Conservation (phyloP, 2,797 vertebrate genomes). For the Xyrichtys novacula region DNA sequence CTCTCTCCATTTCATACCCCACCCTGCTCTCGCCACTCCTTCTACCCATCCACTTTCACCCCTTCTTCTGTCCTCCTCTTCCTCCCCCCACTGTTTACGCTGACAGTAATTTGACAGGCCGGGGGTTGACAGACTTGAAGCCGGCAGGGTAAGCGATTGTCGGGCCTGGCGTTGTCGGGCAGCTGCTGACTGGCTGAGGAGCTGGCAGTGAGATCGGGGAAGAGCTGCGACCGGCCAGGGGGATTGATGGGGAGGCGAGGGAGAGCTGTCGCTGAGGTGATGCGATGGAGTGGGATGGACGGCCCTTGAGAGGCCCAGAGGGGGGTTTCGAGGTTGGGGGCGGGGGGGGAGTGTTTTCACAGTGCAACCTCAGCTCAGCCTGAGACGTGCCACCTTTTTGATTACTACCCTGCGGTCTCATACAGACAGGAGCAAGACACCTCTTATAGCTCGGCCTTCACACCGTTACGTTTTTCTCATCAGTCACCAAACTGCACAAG, state of each 20-base stretch:
- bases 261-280: constrained; percentile 73
- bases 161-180: constrained; percentile 80
- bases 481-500: constrained; percentile 58
- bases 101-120: constrained; percentile 86
- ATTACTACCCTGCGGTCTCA: constrained; percentile 62
- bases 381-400: constrained; percentile 65
- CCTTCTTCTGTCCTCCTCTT: constrained; percentile 27
- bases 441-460: constrained; percentile 59
- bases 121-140: constrained; percentile 81
- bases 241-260: constrained; percentile 75
- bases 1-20: constrained; percentile 44
- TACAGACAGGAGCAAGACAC: constrained; percentile 57
- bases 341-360: constrained; percentile 7
- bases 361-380: constrained; percentile 60
- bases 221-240: constrained; percentile 74
- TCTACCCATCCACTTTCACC: constrained; percentile 57
- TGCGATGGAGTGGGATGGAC: constrained; percentile 74
- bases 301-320: constrained; percentile 65
- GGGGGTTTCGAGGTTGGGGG: not conserved
- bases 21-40: constrained; percentile 56
- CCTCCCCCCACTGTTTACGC: constrained; percentile 62
- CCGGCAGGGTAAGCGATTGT: constrained; percentile 83
- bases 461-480: constrained; percentile 66
- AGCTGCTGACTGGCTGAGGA: constrained; percentile 80
- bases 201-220: constrained; percentile 74